Percentiles rank a stretch among this genome's conserved stretches.
Conservation (phyloP, 2,797 vertebrate species). For the Perodicticus potto region DNA sequence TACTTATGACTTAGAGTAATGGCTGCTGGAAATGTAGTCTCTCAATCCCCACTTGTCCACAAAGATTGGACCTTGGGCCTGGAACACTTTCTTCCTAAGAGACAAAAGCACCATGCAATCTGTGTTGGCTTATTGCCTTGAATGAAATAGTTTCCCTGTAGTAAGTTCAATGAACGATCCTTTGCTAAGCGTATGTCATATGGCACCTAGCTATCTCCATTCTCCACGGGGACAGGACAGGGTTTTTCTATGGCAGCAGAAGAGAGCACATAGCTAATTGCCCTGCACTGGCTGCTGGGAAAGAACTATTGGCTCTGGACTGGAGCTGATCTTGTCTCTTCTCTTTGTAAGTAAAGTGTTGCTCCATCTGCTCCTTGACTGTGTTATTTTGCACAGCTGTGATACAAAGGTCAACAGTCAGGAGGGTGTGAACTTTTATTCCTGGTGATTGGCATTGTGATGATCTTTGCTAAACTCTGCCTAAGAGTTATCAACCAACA, state of each 20-base stretch:
- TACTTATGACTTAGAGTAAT: neutral
- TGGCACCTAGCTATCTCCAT: neutral
- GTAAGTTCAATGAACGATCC: no score
- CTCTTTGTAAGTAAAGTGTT: neutral
- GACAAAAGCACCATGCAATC: neutral
- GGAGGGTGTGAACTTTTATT: neutral
- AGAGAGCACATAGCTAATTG: neutral
- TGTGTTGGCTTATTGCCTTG: neutral
- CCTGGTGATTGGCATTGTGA: neutral
- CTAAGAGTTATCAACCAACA: neutral
- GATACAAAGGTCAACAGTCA: neutral
- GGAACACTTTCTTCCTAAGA: neutral
- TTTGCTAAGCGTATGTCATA: neutral
- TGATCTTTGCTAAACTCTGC: neutral
- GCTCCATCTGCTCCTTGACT: neutral
- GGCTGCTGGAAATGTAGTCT: neutral
- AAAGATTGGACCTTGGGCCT: neutral
- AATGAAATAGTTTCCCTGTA: neutral
- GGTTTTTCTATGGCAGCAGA: neutral
- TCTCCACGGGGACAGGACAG: neutral
- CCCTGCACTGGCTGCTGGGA: neutral
- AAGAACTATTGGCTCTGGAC: no score
- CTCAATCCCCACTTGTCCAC: neutral
- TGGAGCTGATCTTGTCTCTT: neutral
- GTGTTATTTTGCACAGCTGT: neutral